Percentiles rank a stretch among this genome's conserved stretches.
phyloP scores from a whole-genome alignment of 1,140 invertebrate genomes.

The Dufourea novaeangliae region DNA sequence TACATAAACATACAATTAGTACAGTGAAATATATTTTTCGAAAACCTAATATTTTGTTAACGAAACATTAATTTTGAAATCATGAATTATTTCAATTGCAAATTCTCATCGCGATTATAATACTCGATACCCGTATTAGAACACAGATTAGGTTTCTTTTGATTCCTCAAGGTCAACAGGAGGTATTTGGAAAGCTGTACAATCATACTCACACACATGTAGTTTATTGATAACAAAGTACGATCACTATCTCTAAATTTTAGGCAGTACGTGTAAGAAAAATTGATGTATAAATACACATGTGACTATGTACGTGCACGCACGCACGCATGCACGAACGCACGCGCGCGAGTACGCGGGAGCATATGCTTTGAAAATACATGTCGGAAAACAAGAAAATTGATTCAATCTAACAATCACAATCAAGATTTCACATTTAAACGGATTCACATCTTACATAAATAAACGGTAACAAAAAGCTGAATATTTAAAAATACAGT shows the following conservation, averaged over 20 bases:
- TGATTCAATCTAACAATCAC: background rate
- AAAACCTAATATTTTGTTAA: background rate
- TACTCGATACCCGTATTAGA: slow-evolving; percentile 39
- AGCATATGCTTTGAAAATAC: slow-evolving; percentile 44
- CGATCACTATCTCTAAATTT: slow-evolving; percentile 53
- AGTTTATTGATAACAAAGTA: slow-evolving; percentile 52
- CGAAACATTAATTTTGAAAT: background rate
- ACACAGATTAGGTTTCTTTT: slow-evolving; percentile 39
- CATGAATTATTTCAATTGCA: background rate
- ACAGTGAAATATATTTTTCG: background rate
- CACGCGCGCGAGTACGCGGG: slow-evolving; percentile 33
- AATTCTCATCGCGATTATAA: background rate
- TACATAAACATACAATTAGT: background rate
- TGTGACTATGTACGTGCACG: slow-evolving; percentile 16
- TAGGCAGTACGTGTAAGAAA: slow-evolving; percentile 25
- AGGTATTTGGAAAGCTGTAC: slow-evolving; percentile 72
- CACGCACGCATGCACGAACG: slow-evolving; percentile 23
- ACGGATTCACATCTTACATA: background rate
- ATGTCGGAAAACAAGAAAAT: background rate
- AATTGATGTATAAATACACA: slow-evolving; percentile 19
- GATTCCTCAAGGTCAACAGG: slow-evolving; percentile 64
- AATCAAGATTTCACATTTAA: background rate
- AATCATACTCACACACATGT: slow-evolving; percentile 63
- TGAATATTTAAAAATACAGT: background rate
- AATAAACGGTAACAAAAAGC: background rate